phyloP scores from a whole-genome alignment of 2,888 invertebrate species.

The Ichneumoninae sp. region DNA sequence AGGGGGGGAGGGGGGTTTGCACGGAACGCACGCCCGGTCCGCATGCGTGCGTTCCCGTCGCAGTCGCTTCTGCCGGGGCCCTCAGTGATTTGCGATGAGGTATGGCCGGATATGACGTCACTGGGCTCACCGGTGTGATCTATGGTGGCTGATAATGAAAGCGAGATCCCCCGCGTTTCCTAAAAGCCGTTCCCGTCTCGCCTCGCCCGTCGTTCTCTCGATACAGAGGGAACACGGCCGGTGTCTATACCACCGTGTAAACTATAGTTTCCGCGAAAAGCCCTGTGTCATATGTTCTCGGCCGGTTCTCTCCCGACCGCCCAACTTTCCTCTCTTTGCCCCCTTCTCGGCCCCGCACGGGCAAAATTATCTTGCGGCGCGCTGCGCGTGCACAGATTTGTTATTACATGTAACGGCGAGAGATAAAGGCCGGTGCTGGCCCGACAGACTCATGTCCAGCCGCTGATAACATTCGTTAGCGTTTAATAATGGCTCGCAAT shows the following conservation, averaged over 20 bases:
- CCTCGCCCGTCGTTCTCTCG: slow-evolving; percentile 29
- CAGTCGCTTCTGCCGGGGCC: slow-evolving; percentile 58
- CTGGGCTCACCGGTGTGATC: slow-evolving; percentile 78
- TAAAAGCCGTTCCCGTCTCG: slow-evolving; percentile 53
- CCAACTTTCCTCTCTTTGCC: slow-evolving; percentile 12
- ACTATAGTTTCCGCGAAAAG: slow-evolving; percentile 79
- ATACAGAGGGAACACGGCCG: slow-evolving; percentile 27
- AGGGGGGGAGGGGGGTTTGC: slow-evolving; percentile 5
- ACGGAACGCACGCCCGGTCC: slow-evolving; percentile 21
- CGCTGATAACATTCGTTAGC: slow-evolving; percentile 61
- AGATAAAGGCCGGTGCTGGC: slow-evolving; percentile 74
- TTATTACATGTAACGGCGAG: slow-evolving; percentile 52
- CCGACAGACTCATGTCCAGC: slow-evolving; percentile 32
- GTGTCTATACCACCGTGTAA: slow-evolving; percentile 69
- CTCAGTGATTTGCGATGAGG: slow-evolving; percentile 77
- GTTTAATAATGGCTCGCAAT: slow-evolving; percentile 62
- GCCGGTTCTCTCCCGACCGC: background rate
- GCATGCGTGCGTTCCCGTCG: slow-evolving; percentile 58
- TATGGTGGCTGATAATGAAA: slow-evolving; percentile 84
- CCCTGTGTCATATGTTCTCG: slow-evolving; percentile 63
- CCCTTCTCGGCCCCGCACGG: slow-evolving; percentile 48
- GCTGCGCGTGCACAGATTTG: slow-evolving; percentile 67
- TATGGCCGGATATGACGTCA: slow-evolving; percentile 83
- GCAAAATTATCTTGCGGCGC: slow-evolving; percentile 75
- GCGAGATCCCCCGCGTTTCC: slow-evolving; percentile 74